Evolutionary conservation across 1,140 invertebrate species (phyloP).

Genomic region (Heliconius himera): DNA sequence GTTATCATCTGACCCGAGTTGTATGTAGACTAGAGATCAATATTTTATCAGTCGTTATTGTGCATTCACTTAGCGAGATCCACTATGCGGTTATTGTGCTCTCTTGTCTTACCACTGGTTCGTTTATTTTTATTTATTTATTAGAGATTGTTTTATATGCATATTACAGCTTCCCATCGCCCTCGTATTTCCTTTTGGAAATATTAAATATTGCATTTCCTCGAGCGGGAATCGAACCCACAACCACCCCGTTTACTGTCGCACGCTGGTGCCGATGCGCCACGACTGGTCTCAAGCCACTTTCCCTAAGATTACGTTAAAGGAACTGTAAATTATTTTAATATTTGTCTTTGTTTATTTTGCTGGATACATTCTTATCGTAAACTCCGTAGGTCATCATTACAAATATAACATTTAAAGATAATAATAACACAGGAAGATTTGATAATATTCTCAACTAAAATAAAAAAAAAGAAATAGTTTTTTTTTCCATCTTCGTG

Average conservation of each 20-base stretch:
- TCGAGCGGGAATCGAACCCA: too few species aligned
- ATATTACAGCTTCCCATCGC: too few species aligned
- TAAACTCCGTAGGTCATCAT: background rate
- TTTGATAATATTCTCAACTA: background rate
- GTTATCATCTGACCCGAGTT: background rate
- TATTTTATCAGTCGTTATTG: slow-evolving; percentile 4
- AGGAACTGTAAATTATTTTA: background rate
- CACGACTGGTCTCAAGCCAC: too few species aligned
- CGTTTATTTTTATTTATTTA: background rate
- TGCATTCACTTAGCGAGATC: background rate
- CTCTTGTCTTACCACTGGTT: background rate
- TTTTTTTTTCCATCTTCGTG: too few species aligned
- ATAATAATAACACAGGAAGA: slow-evolving; percentile 7
- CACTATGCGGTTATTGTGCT: background rate
- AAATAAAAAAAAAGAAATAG: background rate
- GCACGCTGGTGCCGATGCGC: too few species aligned
- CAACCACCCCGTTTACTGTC: too few species aligned
- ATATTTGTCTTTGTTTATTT: background rate
- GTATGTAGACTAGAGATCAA: slow-evolving; percentile 5
- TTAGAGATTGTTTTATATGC: background rate
- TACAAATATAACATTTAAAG: background rate
- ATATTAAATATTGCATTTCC: too few species aligned
- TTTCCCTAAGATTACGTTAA: too few species aligned
- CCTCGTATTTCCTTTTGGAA: too few species aligned
- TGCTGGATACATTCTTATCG: background rate